Percentiles rank a stretch among this genome's conserved stretches.
phyloP scores from a whole-genome alignment of 2,888 invertebrate genomes.

The Epirrhoe tristata region DNA sequence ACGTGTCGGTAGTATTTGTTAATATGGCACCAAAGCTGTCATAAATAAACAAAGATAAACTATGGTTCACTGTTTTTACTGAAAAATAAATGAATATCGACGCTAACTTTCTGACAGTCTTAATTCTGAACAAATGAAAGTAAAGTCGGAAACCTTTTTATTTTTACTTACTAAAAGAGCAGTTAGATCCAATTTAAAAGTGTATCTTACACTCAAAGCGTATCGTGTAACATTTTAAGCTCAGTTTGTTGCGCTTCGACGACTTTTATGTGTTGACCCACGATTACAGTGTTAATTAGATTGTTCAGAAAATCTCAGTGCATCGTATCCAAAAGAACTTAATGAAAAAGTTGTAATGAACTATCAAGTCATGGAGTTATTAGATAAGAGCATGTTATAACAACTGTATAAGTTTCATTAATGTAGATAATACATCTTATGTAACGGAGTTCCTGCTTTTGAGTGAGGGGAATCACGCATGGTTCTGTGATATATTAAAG shows the following conservation, averaged over 20 bases:
- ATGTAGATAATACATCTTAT: slow-evolving; percentile 31
- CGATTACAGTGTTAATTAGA: background rate
- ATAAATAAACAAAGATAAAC: too few species aligned
- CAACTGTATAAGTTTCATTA: background rate
- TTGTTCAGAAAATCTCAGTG: background rate
- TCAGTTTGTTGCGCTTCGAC: background rate
- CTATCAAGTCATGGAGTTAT: background rate
- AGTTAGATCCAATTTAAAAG: background rate
- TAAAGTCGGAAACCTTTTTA: too few species aligned
- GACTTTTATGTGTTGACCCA: background rate
- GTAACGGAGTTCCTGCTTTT: slow-evolving; percentile 58
- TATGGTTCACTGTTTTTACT: too few species aligned
- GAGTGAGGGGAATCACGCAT: slow-evolving; percentile 69
- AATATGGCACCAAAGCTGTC: too few species aligned
- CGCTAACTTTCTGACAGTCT: too few species aligned
- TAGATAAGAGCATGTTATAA: background rate
- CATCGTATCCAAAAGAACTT: background rate
- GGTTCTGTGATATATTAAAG: slow-evolving; percentile 45
- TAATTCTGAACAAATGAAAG: too few species aligned
- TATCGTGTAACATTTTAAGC: background rate
- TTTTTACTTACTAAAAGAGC: background rate
- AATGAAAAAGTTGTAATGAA: background rate
- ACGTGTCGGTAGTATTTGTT: too few species aligned
- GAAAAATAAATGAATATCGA: too few species aligned
- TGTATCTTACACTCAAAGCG: background rate